A percentile compares a stretch with the other conserved stretches of the same genome.
These are phyloP conservation scores for Stichodactyla mertensii DNA, from an alignment of 64 coral and sea anemone genomes.

Conservation along the genomic window DNA sequence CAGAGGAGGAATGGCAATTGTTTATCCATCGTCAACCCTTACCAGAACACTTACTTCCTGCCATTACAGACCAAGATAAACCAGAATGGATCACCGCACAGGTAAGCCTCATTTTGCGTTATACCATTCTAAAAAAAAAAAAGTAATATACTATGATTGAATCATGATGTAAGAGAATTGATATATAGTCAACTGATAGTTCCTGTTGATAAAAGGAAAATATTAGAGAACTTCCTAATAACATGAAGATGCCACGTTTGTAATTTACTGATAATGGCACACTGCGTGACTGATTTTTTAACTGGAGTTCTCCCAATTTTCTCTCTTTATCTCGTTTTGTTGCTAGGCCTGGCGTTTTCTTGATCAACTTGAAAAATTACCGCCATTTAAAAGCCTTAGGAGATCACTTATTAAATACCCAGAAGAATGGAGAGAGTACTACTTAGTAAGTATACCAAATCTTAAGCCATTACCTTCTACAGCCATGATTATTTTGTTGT, in stretches of 20 bases:
- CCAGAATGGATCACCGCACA: slow-evolving; percentile 60
- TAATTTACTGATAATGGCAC: too few relatives aligned
- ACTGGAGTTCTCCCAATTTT: too few relatives aligned
- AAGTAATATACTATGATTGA: too few relatives aligned
- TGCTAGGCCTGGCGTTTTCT: slow-evolving; percentile 55
- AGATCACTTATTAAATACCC: slow-evolving; percentile 43
- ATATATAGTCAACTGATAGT: too few relatives aligned
- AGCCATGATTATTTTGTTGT: too few relatives aligned
- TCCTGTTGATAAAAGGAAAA: too few relatives aligned
- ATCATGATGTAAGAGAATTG: too few relatives aligned
- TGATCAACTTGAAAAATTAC: slow-evolving; percentile 51
- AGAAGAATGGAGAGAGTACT: slow-evolving; percentile 88
- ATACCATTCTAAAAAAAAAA: too few relatives aligned
- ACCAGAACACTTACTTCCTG: not conserved
- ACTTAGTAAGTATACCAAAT: slow-evolving; percentile 38
- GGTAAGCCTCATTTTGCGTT: not conserved
- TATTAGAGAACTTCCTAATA: too few relatives aligned
- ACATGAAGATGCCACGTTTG: too few relatives aligned
- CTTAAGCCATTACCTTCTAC: not conserved
- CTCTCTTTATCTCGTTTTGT: not conserved
- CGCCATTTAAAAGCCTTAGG: slow-evolving; percentile 56
- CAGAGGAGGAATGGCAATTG: slow-evolving; percentile 68
- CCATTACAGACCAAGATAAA: not conserved
- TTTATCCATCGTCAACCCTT: slow-evolving; percentile 8
- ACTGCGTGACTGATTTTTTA: not conserved